Conservation (phyloP, 2,113 vertebrate genomes). For the Protobothrops flavoviridis region DNA sequence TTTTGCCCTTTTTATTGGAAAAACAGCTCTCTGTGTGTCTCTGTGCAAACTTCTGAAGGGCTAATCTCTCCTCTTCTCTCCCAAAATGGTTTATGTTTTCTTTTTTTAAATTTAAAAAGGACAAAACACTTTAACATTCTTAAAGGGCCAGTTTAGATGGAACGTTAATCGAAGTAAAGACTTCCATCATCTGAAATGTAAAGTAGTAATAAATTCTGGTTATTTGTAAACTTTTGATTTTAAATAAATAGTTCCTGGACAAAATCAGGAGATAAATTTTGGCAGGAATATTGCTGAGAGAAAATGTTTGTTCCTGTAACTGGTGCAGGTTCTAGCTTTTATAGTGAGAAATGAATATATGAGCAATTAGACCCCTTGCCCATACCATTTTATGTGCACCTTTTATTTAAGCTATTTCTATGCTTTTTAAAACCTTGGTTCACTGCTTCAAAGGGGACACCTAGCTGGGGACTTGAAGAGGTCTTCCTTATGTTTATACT, state of each 20-base stretch:
- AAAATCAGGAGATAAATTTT: not conserved
- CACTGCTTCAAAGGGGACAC: not conserved
- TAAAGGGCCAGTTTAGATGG: not conserved
- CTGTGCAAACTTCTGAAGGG: not conserved
- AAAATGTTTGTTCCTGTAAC: not conserved
- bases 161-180: not conserved
- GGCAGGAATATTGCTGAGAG: not conserved
- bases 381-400: not conserved
- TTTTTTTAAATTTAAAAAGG: not conserved
- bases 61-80: not conserved
- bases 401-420: not conserved
- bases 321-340: not conserved
- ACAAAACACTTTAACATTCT: not conserved
- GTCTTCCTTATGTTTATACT: not conserved
- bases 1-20: not conserved
- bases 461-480: not conserved
- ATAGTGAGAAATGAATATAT: not conserved
- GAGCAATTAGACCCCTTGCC: not conserved
- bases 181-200: not conserved
- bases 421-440: not conserved
- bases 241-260: not conserved
- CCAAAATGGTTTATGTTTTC: not conserved
- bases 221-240: not conserved
- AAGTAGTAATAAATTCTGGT: not conserved
- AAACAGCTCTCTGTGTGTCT: not conserved